phyloP scores from a whole-genome alignment of 2,113 vertebrate genomes.

The Microcebus ravelobensis region DNA sequence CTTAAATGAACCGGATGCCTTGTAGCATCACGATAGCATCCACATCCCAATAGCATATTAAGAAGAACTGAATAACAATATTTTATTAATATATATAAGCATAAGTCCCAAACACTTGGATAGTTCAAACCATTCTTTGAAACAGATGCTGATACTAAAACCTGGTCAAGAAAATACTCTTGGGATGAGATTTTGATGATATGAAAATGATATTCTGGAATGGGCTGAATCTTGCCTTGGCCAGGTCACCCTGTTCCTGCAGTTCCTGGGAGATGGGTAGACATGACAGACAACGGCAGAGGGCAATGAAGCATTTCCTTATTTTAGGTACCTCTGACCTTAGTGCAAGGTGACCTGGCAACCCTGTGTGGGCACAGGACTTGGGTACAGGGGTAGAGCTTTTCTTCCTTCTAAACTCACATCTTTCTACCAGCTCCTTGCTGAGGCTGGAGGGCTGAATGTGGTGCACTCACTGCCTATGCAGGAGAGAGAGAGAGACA shows the following conservation, averaged over 20 bases:
- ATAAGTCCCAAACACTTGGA: not conserved
- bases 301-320: not conserved
- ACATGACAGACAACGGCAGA: not conserved
- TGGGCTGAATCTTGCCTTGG: not conserved
- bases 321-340: not conserved
- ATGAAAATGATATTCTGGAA: not conserved
- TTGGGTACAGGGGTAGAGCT: not conserved
- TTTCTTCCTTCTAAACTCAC: not conserved
- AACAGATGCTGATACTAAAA: not conserved
- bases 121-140: constrained; percentile 20
- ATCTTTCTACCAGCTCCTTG: not conserved
- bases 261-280: not conserved
- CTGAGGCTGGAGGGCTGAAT: not conserved
- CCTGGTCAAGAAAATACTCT: not conserved
- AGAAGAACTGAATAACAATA: not conserved
- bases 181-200: not conserved
- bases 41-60: not conserved
- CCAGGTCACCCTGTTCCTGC: not conserved
- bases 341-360: not conserved
- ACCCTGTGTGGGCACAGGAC: not conserved
- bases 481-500: not conserved
- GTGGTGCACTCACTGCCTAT: not conserved
- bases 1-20: not conserved
- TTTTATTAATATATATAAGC: not conserved
- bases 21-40: not conserved